These are phyloP conservation scores for Eupeodes corollae DNA, from an alignment of 1,140 invertebrate species.

Conservation along the genomic window DNA sequence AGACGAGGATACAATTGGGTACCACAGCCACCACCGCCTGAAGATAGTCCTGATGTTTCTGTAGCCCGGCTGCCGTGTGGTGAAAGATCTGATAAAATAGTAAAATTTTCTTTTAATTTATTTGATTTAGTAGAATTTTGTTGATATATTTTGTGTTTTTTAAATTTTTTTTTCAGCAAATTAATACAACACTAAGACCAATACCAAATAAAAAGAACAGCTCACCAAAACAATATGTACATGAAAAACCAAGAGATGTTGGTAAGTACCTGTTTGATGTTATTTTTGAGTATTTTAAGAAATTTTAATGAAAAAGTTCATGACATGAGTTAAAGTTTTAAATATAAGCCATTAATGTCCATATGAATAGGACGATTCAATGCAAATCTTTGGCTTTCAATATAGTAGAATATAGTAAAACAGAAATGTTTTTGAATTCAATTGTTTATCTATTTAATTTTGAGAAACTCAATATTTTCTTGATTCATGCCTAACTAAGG, in stretches of 20 bases:
- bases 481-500: too few species aligned
- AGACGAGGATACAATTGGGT: constrained; percentile 88
- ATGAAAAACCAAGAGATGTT: constrained; percentile 33
- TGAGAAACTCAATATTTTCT: too few species aligned
- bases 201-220: constrained; percentile 49
- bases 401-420: too few species aligned
- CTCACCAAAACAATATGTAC: constrained; percentile 43
- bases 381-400: too few species aligned
- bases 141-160: neutral
- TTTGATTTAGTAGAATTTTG: too few species aligned
- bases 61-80: constrained; percentile 70
- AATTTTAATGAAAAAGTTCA: too few species aligned
- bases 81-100: constrained; percentile 64
- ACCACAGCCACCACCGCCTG: constrained; percentile 74
- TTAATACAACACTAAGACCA: constrained; percentile 45
- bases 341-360: too few species aligned
- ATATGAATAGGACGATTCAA: too few species aligned
- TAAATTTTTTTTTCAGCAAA: constrained; percentile 34
- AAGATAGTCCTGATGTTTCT: constrained; percentile 68
- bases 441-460: too few species aligned
- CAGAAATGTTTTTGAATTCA: too few species aligned
- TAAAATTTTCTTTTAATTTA: constrained; percentile 32
- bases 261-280: neutral
- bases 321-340: too few species aligned
- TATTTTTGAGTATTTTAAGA: too few species aligned